Evolutionary conservation across 2,113 vertebrate species (phyloP), one percentile per base, ranked within the genome.

Genomic region (Microcebus lehilahytsara): DNA sequence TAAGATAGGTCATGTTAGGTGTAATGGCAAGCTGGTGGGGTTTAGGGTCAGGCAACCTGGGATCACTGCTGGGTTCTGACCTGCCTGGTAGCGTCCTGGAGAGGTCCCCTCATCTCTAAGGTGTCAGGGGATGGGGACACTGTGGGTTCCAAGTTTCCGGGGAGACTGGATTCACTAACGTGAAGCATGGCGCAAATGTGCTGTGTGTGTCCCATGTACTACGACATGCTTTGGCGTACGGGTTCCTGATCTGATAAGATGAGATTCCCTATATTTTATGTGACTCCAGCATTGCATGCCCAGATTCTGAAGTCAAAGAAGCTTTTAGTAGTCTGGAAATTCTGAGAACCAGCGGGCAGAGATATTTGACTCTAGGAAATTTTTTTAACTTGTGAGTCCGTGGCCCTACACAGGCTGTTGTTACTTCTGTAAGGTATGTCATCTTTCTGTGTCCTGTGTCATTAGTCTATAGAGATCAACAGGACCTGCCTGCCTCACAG

Each of bases 121-220:
- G 8, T 30, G 6, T 12, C 16, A 7, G 12, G 27, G 51, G 16
- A 1, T 4, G 32, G 23, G n/a, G 84, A 11, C 9, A 1, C 5
- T 5, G 5, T 34, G 3, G 32, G 56, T 8, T 53, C 51, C 71
- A 34, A 22, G 10, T 30, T 27, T 40, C 22, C 2, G 22, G 0
- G 10, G 30, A 13, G 64, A 12, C 23, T 0, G 0, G 0, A 14
- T 25, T 19, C 13, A 0, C 12, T 27, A n/a, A 27, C 12, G 0
- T 9, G 64, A 85, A 27, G 37, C 42, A 0, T 25, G 6, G 2
- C 4, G 1, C 25, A 7, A 6, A 0, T 30, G 32, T 14, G 20
- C 23, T 1, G 5, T 5, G 3, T 37, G 22, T 42, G 22, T 32
- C 37, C 49, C 89, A 27, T 37, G 8, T 6, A 62, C 53, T 12